Evolutionary conservation across 2,113 vertebrate genomes (phyloP), one percentile per base, ranked within the genome.

Genomic region (Paraplagusia blochii): DNA sequence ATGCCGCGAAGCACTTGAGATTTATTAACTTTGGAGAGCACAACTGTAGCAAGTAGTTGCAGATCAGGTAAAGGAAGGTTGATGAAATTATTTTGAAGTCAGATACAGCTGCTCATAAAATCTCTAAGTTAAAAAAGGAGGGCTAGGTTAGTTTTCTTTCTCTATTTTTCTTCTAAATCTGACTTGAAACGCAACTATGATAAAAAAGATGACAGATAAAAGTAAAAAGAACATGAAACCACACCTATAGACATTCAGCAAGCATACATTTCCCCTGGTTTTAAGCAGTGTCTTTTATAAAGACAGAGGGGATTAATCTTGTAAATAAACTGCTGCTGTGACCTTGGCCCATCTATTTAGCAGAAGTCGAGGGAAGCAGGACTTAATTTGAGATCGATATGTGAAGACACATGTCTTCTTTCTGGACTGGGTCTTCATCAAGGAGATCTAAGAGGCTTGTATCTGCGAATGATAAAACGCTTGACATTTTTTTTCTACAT

Each of bases 321-420:
- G 55, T 38, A 56, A 63, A 81, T 73, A 70, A 73, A 54, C 46
- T 69, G 55, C 19, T 22, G 49, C 55, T 16, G n/a, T 60, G 74
- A 82, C 80, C 80, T 80, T 81, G 66, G 63, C 49, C 35, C 42
- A 45, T 82, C 53, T 44, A 51, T 77, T 49, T 73, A 52, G 35
- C 42, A 16, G 43, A 72, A 76, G 54, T 64, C 29, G 16, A 59
- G 56, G 39, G 63, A 57, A 58, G 36, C 13, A 1, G 63, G 62
- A 67, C 49, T 58, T 80, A 62, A 87, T 83, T 78, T 66, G 55
- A 76, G 80, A 83, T 85, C 69, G 52, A 83, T 77, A 76, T 52
- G 18, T 57, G 33, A 72, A 76, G 76, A 63, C 75, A 66, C 53
- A 69, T 44, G 58, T 75, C 69, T 74, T 56, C 64, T 51, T 29